Base-by-base conservation (phyloP, 1,140 invertebrate genomes). In the Mya arenaria region DNA sequence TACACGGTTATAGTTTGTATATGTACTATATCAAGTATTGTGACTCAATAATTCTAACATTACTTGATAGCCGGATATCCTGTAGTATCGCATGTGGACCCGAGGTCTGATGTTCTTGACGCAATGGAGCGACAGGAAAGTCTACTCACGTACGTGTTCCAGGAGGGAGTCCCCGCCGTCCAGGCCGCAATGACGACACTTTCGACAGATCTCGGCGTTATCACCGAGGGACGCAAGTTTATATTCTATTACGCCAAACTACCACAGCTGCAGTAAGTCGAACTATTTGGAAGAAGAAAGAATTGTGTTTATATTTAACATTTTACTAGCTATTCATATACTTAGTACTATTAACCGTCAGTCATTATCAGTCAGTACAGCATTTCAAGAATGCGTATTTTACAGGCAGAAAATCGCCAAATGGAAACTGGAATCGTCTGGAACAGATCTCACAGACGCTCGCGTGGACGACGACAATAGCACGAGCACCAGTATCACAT, bases 211-310 rank as follows among this genome's bases (percentile, higher is more conserved):
- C 81, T 89, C 25, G 86, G 82, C 13, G 79, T 89, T 5, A 85
- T 81, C 56, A 86, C 71, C 23, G 88, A 89, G 41, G 85, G 88
- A 13, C 71, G 88, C 44, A 77, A 82, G 36, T 86, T 87, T 58
- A 69, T 89, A 13, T 89, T 83, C 71, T 83, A 84, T 44, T 86
- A 83, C 69, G 85, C 83, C 30, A 87, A 84, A 69, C 66, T 87
- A 41, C 79, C 84, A 41, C 87, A 89, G 65, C 48, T 86, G 13
- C 79, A 78, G 86, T 87, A 80, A 75, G 72, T 72, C 30, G 41
- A n/a, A n/a, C n/a, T n/a, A n/a, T n/a, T n/a, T n/a, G n/a, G n/a
- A n/a, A n/a, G n/a, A n/a, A n/a, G n/a, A n/a, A n/a, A n/a, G n/a
- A n/a, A n/a, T n/a, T n/a, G n/a, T n/a, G n/a, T n/a, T n/a, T n/a